Percentiles rank a stretch among this genome's conserved stretches.
These are phyloP conservation scores for Otus sunia DNA, from an alignment of 2,113 vertebrate species.

Conservation along the genomic window DNA sequence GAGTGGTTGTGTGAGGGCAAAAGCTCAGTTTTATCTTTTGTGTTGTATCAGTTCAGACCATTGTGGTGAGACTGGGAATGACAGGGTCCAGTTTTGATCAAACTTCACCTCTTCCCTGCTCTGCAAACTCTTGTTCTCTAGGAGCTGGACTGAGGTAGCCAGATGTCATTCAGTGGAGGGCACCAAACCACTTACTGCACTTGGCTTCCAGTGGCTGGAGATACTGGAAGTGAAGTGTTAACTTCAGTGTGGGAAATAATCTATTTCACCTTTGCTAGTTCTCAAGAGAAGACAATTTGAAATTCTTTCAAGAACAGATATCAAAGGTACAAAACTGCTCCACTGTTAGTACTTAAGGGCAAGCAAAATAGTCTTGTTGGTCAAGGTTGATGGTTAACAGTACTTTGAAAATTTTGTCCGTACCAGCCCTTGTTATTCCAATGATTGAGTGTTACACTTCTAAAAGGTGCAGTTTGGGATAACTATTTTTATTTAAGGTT, in stretches of 20 bases:
- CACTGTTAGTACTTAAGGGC: neutral
- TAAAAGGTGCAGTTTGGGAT: neutral
- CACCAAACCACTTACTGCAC: neutral
- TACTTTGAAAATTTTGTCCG: neutral
- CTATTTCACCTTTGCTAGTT: neutral
- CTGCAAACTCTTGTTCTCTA: neutral
- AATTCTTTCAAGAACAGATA: neutral
- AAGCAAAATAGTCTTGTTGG: neutral
- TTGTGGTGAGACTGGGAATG: neutral
- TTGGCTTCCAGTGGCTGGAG: neutral
- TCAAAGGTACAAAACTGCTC: neutral
- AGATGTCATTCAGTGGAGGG: neutral
- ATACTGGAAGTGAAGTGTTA: neutral
- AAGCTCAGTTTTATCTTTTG: neutral
- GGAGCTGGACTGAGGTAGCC: neutral
- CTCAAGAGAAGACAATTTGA: neutral
- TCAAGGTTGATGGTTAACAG: neutral
- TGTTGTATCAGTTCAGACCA: neutral
- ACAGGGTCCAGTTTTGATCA: neutral
- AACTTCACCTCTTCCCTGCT: neutral
- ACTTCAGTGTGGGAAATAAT: neutral
- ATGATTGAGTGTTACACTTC: neutral
- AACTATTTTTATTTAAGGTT: neutral
- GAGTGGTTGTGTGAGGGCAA: neutral
- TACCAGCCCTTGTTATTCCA: neutral